Base-by-base conservation (phyloP, 1,140 invertebrate species). In the Papilio polyxenes region DNA sequence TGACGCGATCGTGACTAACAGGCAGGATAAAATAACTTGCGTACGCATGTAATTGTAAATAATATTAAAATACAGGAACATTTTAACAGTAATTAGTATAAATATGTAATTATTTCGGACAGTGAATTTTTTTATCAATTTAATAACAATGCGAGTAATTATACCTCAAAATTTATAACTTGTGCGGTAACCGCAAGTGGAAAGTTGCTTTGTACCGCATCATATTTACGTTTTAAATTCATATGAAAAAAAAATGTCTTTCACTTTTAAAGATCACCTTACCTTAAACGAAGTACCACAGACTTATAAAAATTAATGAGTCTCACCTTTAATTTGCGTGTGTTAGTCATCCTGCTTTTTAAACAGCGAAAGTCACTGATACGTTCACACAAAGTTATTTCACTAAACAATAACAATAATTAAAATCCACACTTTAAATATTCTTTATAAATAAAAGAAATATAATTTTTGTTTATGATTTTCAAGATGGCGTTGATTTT, bases 291-390 rank as follows among this genome's bases (percentile, higher is more conserved):
- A 37, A 31, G 62, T 37, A 37, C 15, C 37, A 17, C 31, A 72
- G 31, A 37, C 23, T 72, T 37, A 37, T 37, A 72, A 75, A 20
- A 75, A 53, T 77, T 51, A 77, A 56, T 31, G 40, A 80, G 7
- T 48, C 82, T 86, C 88, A 93, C 92, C 90, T 92, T 93, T 56
- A 93, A 87, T 87, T 88, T 91, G 88, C 90, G 91, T 88, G 86
- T 83, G 81, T 87, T 87, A 87, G 87, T 89, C 91, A 92, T 93
- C 91, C 91, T 90, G 84, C 85, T 86, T 81, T 62, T 82, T 81
- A 82, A 86, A 82, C 83, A 83, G 87, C 86, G 92, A 93, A 92
- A 93, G 92, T 92, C 89, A 91, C 89, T 89, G 79, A 87, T 44
- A 80, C 78, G 37, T 44, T 80, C 59, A 40, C 85, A 89, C 86